Evolutionary conservation across 2,888 invertebrate genomes (phyloP), one percentile per base, ranked within the genome.

Genomic region (Orchesella flavescens): DNA sequence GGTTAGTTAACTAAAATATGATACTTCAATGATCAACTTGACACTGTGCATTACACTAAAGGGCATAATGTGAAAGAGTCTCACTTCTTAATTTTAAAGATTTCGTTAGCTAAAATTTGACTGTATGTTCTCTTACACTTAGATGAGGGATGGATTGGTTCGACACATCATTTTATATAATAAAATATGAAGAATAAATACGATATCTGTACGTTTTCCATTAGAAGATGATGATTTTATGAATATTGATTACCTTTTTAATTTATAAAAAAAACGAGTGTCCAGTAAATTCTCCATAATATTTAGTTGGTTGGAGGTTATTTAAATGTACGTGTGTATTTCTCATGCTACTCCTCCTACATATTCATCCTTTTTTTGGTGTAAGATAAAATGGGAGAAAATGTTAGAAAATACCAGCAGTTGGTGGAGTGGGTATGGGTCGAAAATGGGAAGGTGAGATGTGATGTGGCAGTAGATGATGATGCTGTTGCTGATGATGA

Each of bases 361-460:
- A 7, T 34, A 34, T 7, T 34, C 34, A 34, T 34, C 34, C 34
- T 4, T 34, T 34, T 34, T n/a, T n/a, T n/a, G n/a, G 34, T 49
- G 10, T 7, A 49, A 49, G n/a, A 7, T 12, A 49, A 49, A 49
- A 12, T 49, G 49, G 49, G 43, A 65, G 65, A 72, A 72, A 57
- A 13, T 9, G 63, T 82, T 86, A 87, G 53, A 87, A 84, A 74
- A 86, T 84, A 80, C 87, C 87, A 55, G 86, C 79, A 43, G 87
- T 71, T 21, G 87, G 85, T 12, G 86, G 77, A 49, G 82, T 80
- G 7, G 77, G 81, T 21, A 85, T 55, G 13, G 85, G 68, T 63
- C 78, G 57, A 75, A 79, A 77, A 23, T 57, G 73, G 23, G 15
- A 46, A 5, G 68, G 44, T 12, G 66, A 43, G 23, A 66, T 44